Conservation (phyloP, 2,113 vertebrate genomes). For the Coregonus clupeaformis region DNA sequence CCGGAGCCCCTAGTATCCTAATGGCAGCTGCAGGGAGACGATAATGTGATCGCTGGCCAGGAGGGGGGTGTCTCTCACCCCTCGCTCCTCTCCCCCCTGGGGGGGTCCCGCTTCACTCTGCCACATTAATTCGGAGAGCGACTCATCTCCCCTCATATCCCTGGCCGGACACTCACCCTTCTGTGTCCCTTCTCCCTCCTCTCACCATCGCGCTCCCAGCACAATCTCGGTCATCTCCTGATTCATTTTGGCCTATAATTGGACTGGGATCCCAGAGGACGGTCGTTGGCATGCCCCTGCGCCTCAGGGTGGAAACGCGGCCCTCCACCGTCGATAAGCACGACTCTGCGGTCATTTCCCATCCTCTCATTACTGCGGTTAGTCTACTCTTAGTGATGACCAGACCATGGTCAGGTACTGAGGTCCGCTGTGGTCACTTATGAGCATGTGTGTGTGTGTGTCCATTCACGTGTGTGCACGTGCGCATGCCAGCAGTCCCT, state of each 20-base stretch:
- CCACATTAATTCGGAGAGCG: conserved; percentile 69
- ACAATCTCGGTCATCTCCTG: conserved; percentile 57
- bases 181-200: conserved; percentile 35
- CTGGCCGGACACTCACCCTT: neutral
- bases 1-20: conserved; percentile 30
- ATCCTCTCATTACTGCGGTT: conserved; percentile 32
- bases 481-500: neutral
- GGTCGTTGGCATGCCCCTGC: conserved; percentile 59
- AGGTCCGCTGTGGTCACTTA: neutral
- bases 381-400: conserved; percentile 20
- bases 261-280: conserved; percentile 60
- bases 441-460: neutral
- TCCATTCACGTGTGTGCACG: neutral
- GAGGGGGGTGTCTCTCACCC: conserved; percentile 16
- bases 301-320: conserved; percentile 47
- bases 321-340: conserved; percentile 58
- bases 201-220: conserved; percentile 53
- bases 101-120: conserved; percentile 49
- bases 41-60: conserved; percentile 43
- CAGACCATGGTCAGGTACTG: no score
- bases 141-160: conserved; percentile 34
- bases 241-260: conserved; percentile 75
- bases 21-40: conserved; percentile 50
- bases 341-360: conserved; percentile 13
- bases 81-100: conserved; percentile 31